phyloP scores from a whole-genome alignment of 2,113 vertebrate genomes.

The Myiozetetes cayanensis region DNA sequence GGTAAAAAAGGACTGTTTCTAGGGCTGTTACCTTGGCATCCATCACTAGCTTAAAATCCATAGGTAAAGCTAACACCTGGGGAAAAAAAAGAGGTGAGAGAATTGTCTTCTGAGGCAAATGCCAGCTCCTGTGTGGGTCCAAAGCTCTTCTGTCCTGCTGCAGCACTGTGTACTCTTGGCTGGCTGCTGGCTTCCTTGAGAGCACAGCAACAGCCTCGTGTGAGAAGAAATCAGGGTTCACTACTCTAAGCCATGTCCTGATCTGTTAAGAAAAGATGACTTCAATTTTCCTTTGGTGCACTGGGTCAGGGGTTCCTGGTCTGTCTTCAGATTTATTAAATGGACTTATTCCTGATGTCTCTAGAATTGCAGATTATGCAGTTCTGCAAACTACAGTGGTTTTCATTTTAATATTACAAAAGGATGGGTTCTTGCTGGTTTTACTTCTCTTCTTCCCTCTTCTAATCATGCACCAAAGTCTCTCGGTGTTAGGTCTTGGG shows the following conservation, averaged over 20 bases:
- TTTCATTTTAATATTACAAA: slow-evolving; percentile 25
- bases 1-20: slow-evolving; percentile 1
- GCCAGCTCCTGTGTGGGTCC: neutral
- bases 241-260: neutral
- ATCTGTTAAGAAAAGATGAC: neutral
- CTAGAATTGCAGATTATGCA: neutral
- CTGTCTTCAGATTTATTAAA: slow-evolving; percentile 19
- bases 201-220: neutral
- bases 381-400: slow-evolving; percentile 1
- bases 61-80: neutral
- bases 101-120: slow-evolving; percentile 17
- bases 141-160: neutral
- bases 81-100: neutral
- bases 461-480: neutral
- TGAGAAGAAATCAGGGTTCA: slow-evolving; percentile 9
- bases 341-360: slow-evolving; percentile 45
- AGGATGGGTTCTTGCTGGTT: neutral
- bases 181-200: neutral
- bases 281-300: slow-evolving; percentile 6
- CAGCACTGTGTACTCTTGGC: neutral
- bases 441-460: slow-evolving; percentile 14
- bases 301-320: neutral
- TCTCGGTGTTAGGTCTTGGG: neutral
- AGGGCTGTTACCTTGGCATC: neutral
- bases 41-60: neutral